Percentiles rank a stretch among this genome's conserved stretches.
These are phyloP conservation scores for Rugalucina vietnamica DNA, from an alignment of 2,888 invertebrate species.

Conservation along the genomic window DNA sequence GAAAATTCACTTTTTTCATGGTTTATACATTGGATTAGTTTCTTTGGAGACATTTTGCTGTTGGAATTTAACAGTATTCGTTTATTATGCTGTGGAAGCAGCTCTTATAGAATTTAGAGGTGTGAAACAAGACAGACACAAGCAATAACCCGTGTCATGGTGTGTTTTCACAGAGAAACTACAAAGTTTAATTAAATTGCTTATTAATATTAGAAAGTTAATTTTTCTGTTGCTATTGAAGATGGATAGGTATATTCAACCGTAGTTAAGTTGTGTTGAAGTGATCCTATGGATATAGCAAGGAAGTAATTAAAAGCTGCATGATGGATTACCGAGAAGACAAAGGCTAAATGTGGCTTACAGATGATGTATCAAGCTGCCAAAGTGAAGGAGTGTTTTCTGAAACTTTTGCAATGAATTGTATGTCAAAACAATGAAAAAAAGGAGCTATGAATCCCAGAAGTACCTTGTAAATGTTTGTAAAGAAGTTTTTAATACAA, in stretches of 20 bases:
- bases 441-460: too few species aligned
- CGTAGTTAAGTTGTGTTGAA: neutral
- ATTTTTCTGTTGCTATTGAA: neutral
- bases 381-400: too few species aligned
- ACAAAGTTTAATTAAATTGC: conserved; percentile 1
- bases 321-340: neutral
- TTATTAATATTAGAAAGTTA: neutral
- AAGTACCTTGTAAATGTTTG: too few species aligned
- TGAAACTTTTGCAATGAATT: too few species aligned
- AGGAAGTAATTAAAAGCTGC: neutral
- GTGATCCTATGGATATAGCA: neutral
- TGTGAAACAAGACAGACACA: neutral
- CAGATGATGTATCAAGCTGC: neutral
- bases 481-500: too few species aligned
- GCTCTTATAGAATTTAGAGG: neutral
- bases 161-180: neutral
- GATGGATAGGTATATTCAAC: neutral
- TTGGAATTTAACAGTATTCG: too few species aligned
- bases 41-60: too few species aligned
- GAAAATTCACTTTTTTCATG: too few species aligned
- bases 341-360: neutral
- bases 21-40: too few species aligned
- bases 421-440: too few species aligned
- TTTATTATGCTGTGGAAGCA: neutral
- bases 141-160: neutral